Evolutionary conservation across 2,888 invertebrate genomes (phyloP), one percentile per base, ranked within the genome.

Genomic region (Endotricha flammealis): DNA sequence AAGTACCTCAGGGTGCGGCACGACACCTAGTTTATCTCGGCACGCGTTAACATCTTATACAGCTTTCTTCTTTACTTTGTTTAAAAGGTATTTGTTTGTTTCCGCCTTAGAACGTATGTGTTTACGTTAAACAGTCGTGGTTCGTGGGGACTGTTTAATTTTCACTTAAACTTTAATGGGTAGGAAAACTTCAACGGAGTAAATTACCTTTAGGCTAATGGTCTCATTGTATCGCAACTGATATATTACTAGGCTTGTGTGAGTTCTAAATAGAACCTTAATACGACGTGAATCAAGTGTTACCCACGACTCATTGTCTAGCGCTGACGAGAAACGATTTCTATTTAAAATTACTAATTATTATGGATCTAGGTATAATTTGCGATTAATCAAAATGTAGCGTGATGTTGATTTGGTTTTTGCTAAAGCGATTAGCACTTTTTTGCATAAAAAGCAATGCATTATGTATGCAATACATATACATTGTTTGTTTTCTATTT

Each of bases 61-160:
- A 42, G 44, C 48, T 44, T 20, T 13, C 22, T 49, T 51, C 50
- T 42, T 65, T 66, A 61, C 58, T 55, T 58, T 59, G 48, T 53
- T 53, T 64, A 70, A 73, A 68, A 64, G 61, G 57, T 71, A 54
- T 70, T 69, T 71, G 62, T 59, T 57, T 49, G 47, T 53, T 51
- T 48, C 57, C 56, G 59, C 51, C 38, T 48, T 29, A 39, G 46
- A 44, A 41, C 37, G 46, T 42, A 53, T 20, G 50, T 51, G 47
- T 47, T 54, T 55, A 48, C 55, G 53, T 50, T 50, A 43, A 57
- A 57, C 54, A 53, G 53, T 60, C 55, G 59, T 52, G 64, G 64
- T 60, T 57, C 53, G 43, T 46, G 46, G 41, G 48, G 41, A 56
- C 33, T 42, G 35, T 46, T 46, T 42, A 40, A 36, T 39, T 38